phyloP scores from a whole-genome alignment of 2,113 vertebrate genomes.

The Megaptera novaeangliae region DNA sequence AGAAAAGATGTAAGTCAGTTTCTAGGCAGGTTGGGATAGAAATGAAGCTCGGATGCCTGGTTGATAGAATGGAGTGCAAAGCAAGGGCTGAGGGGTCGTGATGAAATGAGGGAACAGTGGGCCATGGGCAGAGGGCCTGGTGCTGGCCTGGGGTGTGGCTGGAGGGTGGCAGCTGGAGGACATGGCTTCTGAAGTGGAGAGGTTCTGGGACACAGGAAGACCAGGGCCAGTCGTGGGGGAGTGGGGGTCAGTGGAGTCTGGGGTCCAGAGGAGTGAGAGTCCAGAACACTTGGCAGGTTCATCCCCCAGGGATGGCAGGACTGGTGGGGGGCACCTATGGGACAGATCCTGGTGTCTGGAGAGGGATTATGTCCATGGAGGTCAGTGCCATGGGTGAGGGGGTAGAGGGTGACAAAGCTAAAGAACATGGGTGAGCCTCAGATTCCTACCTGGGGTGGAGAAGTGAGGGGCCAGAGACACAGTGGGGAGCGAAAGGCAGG shows the following conservation, averaged over 20 bases:
- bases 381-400: background rate
- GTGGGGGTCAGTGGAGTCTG: background rate
- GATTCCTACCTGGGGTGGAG: background rate
- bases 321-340: background rate
- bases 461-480: background rate
- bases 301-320: no score
- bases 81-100: no score
- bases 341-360: background rate
- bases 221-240: background rate
- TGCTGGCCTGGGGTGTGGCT: accelerated
- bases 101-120: background rate
- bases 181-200: background rate
- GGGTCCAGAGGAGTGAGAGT: background rate
- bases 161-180: background rate
- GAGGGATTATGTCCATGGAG: background rate
- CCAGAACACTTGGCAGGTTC: background rate
- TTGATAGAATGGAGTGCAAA: background rate
- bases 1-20: background rate
- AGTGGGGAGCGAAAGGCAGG: no score
- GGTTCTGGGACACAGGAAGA: background rate
- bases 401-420: background rate
- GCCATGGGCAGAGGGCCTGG: accelerated
- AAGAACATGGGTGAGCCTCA: no score
- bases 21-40: background rate
- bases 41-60: background rate